Base-by-base conservation (phyloP, 2,888 invertebrate species). In the Papilio gigon region DNA sequence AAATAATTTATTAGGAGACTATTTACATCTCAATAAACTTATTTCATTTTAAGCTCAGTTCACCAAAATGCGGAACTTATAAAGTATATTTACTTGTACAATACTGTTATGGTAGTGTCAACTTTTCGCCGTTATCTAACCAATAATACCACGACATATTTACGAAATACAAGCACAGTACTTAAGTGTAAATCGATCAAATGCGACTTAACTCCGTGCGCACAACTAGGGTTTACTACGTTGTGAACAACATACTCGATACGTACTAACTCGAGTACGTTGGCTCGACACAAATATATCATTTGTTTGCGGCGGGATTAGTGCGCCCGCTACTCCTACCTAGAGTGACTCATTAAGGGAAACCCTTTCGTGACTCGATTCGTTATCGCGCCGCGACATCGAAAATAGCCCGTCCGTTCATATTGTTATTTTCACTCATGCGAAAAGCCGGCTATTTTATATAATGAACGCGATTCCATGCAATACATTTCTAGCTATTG, bases 331-430 rank as follows among this genome's bases (percentile, higher is more conserved):
- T 67, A n/a, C n/a, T n/a, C n/a, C n/a, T n/a, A 56, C 67, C n/a
- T 42, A 59, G 70, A 67, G 72, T 77, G 77, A 91, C 80, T 89
- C 90, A 89, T 78, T 79, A 76, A 86, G 91, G 91, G 87, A 91
- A 90, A 89, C 90, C 91, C 91, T 90, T 89, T 79, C 90, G 89
- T 90, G 91, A 91, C 87, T 88, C 87, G 86, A 83, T 82, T 83
- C 82, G 82, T 85, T 89, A 89, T 87, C 87, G 84, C 80, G 78
- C 77, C 37, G 76, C 76, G 75, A 83, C 84, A 82, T 81, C 81
- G 81, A 80, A 79, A 81, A 81, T 82, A 83, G 81, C 83, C 84
- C 68, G 42, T 44, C 81, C 82, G 80, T 80, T 82, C 78, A 80
- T 84, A 82, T 83, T 81, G 80, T 81, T 84, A 84, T 74, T 75